phyloP scores from a whole-genome alignment of 2,113 vertebrate species.

The Pantherophis guttatus region DNA sequence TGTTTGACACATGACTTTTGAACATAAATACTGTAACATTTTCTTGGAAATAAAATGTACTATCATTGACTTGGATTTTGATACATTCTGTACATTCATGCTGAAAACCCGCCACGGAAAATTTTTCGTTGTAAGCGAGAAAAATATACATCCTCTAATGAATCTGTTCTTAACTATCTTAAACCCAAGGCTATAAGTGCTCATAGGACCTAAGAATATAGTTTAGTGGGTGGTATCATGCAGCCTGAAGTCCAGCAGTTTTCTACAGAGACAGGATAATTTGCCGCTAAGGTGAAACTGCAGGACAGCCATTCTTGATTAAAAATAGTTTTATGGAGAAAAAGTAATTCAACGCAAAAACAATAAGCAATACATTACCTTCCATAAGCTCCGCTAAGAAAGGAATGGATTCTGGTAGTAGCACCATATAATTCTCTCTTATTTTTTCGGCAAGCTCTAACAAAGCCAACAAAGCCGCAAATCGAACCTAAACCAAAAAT shows the following conservation, averaged over 20 bases:
- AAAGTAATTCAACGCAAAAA: background rate
- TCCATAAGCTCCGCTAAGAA: constrained; percentile 98
- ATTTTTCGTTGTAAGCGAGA: background rate
- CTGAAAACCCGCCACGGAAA: background rate
- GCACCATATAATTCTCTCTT: constrained; percentile 89
- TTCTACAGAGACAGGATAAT: background rate
- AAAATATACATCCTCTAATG: background rate
- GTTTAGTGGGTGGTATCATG: background rate
- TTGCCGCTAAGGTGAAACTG: background rate
- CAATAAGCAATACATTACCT: constrained; percentile 74
- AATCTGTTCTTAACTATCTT: background rate
- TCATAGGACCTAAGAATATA: background rate
- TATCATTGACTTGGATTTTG: background rate
- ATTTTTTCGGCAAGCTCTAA: constrained; percentile 85
- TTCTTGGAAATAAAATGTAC: background rate
- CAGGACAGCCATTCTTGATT: background rate
- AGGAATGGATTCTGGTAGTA: constrained; percentile 93
- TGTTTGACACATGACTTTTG: background rate
- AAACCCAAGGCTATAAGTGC: background rate
- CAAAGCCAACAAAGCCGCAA: constrained; percentile 84
- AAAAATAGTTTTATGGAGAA: background rate
- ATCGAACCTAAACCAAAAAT: constrained; percentile 79
- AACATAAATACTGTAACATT: background rate
- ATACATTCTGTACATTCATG: background rate
- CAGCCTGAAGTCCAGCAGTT: background rate